phyloP scores from a whole-genome alignment of 1,140 invertebrate genomes.

The Bradysia coprophila region DNA sequence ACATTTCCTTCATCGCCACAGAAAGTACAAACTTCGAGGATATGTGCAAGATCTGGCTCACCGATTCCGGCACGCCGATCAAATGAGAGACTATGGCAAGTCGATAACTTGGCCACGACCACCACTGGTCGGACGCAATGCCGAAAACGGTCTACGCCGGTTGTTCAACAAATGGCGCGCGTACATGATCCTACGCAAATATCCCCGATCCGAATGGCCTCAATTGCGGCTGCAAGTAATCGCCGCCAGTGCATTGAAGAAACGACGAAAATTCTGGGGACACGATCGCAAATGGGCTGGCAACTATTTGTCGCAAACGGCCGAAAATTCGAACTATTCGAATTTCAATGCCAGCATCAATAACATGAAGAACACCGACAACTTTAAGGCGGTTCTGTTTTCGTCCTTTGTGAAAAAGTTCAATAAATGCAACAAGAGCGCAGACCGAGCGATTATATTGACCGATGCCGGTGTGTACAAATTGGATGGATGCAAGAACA shows the following conservation, averaged over 20 bases:
- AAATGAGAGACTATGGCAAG: constrained; percentile 56
- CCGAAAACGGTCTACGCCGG: constrained; percentile 28
- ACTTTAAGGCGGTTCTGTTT: constrained; percentile 43
- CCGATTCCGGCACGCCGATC: constrained; percentile 37
- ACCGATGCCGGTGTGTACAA: constrained; percentile 83
- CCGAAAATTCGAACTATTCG: constrained; percentile 57
- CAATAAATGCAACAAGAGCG: constrained; percentile 66
- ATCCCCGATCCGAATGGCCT: constrained; percentile 72
- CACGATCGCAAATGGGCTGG: constrained; percentile 73
- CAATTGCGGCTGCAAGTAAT: constrained; percentile 63
- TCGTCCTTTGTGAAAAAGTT: constrained; percentile 42
- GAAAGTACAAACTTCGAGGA: constrained; percentile 61
- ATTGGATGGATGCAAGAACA: constrained; percentile 56
- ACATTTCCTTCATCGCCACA: no score
- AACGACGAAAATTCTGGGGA: constrained; percentile 65
- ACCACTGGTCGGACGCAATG: constrained; percentile 39
- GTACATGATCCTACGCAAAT: constrained; percentile 62
- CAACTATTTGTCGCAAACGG: constrained; percentile 64
- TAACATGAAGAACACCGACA: constrained; percentile 47
- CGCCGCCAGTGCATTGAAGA: constrained; percentile 55
- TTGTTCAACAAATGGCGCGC: constrained; percentile 61
- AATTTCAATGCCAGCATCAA: constrained; percentile 50
- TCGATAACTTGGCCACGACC: constrained; percentile 61
- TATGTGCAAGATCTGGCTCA: constrained; percentile 53
- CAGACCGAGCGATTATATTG: constrained; percentile 71